Evolutionary conservation across 1,140 invertebrate genomes (phyloP).

Genomic region (Aleiodes sp.): DNA sequence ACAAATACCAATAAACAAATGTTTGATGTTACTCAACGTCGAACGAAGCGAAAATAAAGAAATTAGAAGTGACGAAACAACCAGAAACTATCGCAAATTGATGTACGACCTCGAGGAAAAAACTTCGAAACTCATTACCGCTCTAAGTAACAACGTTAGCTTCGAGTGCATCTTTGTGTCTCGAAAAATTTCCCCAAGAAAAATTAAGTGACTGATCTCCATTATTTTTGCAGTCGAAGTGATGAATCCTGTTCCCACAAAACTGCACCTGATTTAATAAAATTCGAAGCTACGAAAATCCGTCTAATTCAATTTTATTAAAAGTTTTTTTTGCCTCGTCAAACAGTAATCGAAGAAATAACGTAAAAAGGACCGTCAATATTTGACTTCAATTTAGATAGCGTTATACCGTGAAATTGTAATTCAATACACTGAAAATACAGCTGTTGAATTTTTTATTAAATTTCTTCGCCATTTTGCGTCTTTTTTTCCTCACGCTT

Average conservation of each 20-base stretch:
- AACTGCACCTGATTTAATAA: too few relatives aligned
- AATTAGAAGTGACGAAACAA: not conserved
- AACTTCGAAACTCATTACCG: not conserved
- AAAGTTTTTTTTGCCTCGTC: not conserved
- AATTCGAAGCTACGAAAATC: too few relatives aligned
- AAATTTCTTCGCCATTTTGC: not conserved
- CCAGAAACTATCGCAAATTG: not conserved
- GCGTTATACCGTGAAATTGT: constrained; percentile 12
- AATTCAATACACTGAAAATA: not conserved
- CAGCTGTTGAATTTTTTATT: not conserved
- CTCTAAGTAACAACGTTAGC: not conserved
- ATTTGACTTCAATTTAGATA: constrained; percentile 11
- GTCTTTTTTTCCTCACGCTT: not conserved
- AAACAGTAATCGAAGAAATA: not conserved
- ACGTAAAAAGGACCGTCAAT: not conserved
- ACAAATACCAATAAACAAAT: too few relatives aligned
- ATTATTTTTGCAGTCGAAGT: too few relatives aligned
- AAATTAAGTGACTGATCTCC: constrained; percentile 6
- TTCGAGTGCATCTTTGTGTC: not conserved
- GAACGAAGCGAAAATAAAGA: not conserved
- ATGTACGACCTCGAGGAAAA: not conserved
- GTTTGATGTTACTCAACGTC: too few relatives aligned
- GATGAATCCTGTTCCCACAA: too few relatives aligned
- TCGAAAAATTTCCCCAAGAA: not conserved
- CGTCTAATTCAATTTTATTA: too few relatives aligned